A percentile compares a stretch with the other conserved stretches of the same genome.
Evolutionary conservation across 2,797 vertebrate species (phyloP).

Genomic region (Pipistrellus kuhlii): DNA sequence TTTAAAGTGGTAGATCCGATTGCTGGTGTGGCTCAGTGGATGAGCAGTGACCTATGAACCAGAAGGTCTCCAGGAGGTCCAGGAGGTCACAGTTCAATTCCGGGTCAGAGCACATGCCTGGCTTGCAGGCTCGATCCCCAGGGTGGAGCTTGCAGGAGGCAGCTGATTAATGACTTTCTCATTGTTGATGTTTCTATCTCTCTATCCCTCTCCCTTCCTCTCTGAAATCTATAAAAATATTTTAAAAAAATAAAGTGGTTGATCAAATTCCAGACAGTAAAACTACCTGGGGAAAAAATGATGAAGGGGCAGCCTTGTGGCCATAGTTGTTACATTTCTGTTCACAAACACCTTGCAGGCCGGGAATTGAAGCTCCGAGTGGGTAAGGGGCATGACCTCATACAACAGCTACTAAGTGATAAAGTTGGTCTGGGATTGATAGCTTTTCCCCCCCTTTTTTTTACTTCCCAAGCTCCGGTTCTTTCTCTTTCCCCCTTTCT

Average conservation of each 20-base stretch:
- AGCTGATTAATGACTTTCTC: no score
- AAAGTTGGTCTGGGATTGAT: background rate
- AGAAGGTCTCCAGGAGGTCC: no score
- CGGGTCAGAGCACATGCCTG: no score
- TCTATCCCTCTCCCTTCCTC: no score
- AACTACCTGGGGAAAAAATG: background rate
- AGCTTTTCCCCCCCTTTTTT: background rate
- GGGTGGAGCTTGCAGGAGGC: no score
- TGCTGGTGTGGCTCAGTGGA: no score
- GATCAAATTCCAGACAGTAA: conserved; percentile 88
- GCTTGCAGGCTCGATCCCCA: no score
- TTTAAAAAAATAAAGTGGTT: conserved; percentile 60
- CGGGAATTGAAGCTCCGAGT: background rate
- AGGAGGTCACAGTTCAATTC: no score
- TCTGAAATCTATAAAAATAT: no score
- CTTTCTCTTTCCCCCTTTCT: background rate
- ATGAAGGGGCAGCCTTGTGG: background rate
- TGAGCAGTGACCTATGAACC: no score
- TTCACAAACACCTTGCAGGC: background rate
- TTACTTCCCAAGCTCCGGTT: background rate
- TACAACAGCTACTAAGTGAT: background rate
- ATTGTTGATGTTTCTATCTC: no score
- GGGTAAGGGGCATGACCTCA: background rate
- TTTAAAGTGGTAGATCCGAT: conserved; percentile 64
- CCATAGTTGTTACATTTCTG: background rate